A percentile compares a stretch with the other conserved stretches of the same genome.
These are phyloP conservation scores for Tenebrio molitor DNA, from an alignment of 1,140 invertebrate species.

Conservation along the genomic window DNA sequence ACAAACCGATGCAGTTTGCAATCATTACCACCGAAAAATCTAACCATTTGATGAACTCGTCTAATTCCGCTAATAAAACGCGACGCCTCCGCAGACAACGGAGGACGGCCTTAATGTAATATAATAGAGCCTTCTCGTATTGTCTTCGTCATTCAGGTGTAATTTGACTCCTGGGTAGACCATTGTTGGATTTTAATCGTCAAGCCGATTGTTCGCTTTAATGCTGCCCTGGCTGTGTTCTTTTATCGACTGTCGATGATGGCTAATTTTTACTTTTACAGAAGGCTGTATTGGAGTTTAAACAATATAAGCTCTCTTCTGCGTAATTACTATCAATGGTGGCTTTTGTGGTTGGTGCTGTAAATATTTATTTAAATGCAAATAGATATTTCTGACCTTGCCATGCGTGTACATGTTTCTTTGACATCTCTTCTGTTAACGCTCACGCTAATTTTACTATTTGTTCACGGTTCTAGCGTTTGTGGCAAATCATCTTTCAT, in stretches of 20 bases:
- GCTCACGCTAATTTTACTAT: neutral
- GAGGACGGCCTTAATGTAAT: constrained; percentile 26
- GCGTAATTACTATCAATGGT: constrained; percentile 23
- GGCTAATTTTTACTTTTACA: constrained; percentile 40
- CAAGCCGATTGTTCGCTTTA: constrained; percentile 39
- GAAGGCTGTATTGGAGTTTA: constrained; percentile 27
- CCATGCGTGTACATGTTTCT: neutral
- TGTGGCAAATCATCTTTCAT: no score
- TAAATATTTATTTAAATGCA: constrained; percentile 32
- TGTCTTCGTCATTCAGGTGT: constrained; percentile 50
- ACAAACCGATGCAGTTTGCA: constrained; percentile 48
- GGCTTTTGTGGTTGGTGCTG: neutral
- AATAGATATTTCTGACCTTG: constrained; percentile 10
- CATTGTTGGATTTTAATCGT: constrained; percentile 50
- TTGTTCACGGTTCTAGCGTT: no score
- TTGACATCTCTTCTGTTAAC: neutral
- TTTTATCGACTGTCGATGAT: constrained; percentile 33
- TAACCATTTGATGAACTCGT: constrained; percentile 26
- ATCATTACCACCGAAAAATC: constrained; percentile 43
- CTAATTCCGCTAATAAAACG: constrained; percentile 21
- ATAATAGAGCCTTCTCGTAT: constrained; percentile 32
- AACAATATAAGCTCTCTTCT: constrained; percentile 35
- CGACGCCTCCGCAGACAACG: neutral
- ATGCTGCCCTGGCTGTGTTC: constrained; percentile 2
- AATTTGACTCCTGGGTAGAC: constrained; percentile 49